Evolutionary conservation across 37 sponge, comb jelly and placozoan genomes (phyloP).

Genomic region (Oopsacas minuta): DNA sequence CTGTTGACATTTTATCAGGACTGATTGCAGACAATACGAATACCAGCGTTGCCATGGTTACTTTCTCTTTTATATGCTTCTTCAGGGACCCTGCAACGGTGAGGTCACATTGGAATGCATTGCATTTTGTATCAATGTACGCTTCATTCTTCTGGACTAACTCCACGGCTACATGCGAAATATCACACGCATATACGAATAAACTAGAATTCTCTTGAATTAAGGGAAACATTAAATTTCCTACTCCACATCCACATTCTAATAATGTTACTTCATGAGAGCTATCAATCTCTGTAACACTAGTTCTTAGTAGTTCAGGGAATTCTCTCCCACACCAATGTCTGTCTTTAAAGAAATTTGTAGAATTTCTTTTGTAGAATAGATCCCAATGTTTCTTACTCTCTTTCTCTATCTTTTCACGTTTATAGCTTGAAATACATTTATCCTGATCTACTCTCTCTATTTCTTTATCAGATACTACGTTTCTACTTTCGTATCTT

Average conservation of each 20-base stretch:
- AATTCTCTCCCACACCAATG: slow-evolving; percentile 92
- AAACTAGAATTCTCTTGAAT: slow-evolving; percentile 55
- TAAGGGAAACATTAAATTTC: slow-evolving; percentile 80
- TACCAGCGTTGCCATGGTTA: slow-evolving; percentile 63
- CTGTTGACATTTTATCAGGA: slow-evolving; percentile 61
- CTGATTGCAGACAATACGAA: slow-evolving; percentile 88
- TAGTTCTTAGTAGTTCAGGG: slow-evolving; percentile 39
- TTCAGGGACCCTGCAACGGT: slow-evolving; percentile 38
- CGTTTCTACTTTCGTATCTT: not conserved
- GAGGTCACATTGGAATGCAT: slow-evolving; percentile 80
- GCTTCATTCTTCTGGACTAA: slow-evolving; percentile 59
- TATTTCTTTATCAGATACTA: slow-evolving; percentile 37
- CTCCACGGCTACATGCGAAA: slow-evolving; percentile 84
- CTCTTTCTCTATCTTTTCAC: slow-evolving; percentile 70
- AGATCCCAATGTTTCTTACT: slow-evolving; percentile 92
- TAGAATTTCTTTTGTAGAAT: slow-evolving; percentile 89
- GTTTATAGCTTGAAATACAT: slow-evolving; percentile 46
- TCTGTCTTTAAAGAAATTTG: slow-evolving; percentile 92
- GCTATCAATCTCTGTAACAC: not conserved
- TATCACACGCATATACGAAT: slow-evolving; percentile 87
- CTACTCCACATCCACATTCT: slow-evolving; percentile 96
- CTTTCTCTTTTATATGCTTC: slow-evolving; percentile 23
- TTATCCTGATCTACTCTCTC: slow-evolving; percentile 38
- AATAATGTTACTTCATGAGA: slow-evolving; percentile 27
- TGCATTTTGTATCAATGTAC: slow-evolving; percentile 35